Conservation (phyloP, 2,113 vertebrate species). For the Stercorarius parasiticus region DNA sequence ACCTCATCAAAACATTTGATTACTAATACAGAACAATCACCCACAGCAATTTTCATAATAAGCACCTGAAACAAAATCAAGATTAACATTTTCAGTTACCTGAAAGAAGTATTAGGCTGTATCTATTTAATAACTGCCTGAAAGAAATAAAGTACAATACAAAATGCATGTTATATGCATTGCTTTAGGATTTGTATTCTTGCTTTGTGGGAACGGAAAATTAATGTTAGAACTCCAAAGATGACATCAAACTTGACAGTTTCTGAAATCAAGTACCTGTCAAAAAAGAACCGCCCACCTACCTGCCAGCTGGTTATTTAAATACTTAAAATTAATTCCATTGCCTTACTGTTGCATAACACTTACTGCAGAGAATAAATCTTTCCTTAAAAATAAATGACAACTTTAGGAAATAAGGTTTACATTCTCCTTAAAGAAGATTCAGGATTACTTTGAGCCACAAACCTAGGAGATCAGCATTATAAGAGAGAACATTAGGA, state of each 20-base stretch:
- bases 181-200: not conserved
- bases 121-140: not conserved
- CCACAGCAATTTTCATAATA: not conserved
- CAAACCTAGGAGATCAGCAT: not conserved
- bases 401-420: not conserved
- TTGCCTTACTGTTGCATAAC: not conserved
- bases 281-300: not conserved
- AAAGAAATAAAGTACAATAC: not conserved
- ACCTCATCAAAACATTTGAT: not conserved
- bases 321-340: not conserved
- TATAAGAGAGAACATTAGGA: not conserved
- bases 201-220: not conserved
- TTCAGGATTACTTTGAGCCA: not conserved
- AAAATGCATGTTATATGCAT: not conserved
- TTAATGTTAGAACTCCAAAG: not conserved
- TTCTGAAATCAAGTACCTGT: not conserved
- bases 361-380: not conserved
- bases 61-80: not conserved
- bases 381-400: slow-evolving; percentile 21
- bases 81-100: not conserved
- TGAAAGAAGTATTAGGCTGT: not conserved
- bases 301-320: not conserved
- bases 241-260: not conserved
- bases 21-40: not conserved
- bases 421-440: not conserved